These are phyloP conservation scores for Drosophila equinoxialis DNA, from an alignment of 1,140 invertebrate genomes.

Conservation along the genomic window DNA sequence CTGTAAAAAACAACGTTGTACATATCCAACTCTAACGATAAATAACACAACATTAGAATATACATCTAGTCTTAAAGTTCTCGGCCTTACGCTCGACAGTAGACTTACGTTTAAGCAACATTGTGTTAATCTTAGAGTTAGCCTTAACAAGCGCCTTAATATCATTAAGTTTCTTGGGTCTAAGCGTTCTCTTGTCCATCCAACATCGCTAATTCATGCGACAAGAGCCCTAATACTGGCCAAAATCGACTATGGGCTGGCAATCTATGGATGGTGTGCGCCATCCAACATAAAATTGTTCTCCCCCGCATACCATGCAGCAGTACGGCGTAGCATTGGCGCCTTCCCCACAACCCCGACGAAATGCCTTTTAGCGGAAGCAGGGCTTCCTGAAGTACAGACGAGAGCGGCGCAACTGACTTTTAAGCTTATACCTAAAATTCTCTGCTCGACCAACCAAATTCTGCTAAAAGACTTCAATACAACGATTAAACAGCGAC, in stretches of 20 bases:
- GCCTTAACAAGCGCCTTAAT: slow-evolving; percentile 24
- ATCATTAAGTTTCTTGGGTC: slow-evolving; percentile 31
- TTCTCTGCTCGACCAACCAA: slow-evolving; percentile 11
- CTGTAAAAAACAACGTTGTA: slow-evolving; percentile 11
- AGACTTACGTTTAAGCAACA: slow-evolving; percentile 32
- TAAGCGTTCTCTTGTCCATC: slow-evolving; percentile 6
- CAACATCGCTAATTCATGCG: slow-evolving; percentile 23
- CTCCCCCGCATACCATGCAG: slow-evolving; percentile 19
- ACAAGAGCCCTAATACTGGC: slow-evolving; percentile 22
- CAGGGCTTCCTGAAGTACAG: background rate
- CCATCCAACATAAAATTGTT: slow-evolving; percentile 14
- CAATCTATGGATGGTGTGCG: slow-evolving; percentile 31
- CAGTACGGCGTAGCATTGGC: slow-evolving; percentile 23
- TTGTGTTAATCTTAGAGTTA: slow-evolving; percentile 20
- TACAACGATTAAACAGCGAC: slow-evolving; percentile 7
- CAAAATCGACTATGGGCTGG: slow-evolving; percentile 24
- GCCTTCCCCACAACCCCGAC: slow-evolving; percentile 20
- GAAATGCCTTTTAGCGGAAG: background rate
- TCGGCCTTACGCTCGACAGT: slow-evolving; percentile 17
- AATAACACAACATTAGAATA: slow-evolving; percentile 19
- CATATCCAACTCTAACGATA: slow-evolving; percentile 5
- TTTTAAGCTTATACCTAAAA: slow-evolving; percentile 11
- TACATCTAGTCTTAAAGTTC: slow-evolving; percentile 14
- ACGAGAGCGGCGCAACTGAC: slow-evolving; percentile 2
- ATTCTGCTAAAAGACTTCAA: slow-evolving; percentile 10